A percentile compares a stretch with the other conserved stretches of the same genome.
These are phyloP conservation scores for Nyctalus aviator DNA, from an alignment of 2,797 vertebrate genomes.

Conservation along the genomic window DNA sequence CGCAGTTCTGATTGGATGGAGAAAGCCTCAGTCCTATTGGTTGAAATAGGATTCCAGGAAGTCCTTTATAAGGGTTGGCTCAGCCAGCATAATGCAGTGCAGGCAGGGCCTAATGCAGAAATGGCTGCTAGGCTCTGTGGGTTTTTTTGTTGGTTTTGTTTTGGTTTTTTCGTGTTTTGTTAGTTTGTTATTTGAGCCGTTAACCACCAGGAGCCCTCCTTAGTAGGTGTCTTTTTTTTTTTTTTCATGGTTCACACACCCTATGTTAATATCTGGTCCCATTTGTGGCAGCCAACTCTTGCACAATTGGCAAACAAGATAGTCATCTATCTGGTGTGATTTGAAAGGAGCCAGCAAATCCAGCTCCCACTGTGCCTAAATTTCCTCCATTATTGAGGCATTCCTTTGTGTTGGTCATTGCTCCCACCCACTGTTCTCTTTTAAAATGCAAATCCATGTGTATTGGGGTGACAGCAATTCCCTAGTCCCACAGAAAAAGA, in stretches of 20 bases:
- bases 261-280: slow-evolving; percentile 30
- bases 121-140: neutral
- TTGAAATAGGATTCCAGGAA: neutral
- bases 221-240: neutral
- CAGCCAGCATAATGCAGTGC: neutral
- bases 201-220: neutral
- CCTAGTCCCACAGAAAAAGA: neutral
- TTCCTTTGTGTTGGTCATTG: slow-evolving; percentile 60
- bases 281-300: slow-evolving; percentile 25
- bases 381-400: slow-evolving; percentile 37
- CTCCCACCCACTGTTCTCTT: slow-evolving; percentile 48
- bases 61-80: neutral
- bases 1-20: neutral
- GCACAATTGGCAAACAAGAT: slow-evolving; percentile 29
- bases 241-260: neutral
- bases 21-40: neutral
- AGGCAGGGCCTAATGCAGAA: neutral
- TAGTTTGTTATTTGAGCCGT: neutral
- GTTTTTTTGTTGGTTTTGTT: neutral
- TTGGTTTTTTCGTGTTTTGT: neutral
- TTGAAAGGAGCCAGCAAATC: slow-evolving; percentile 64
- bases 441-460: slow-evolving; percentile 71
- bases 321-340: slow-evolving; percentile 65
- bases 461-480: slow-evolving; percentile 29
- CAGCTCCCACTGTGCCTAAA: slow-evolving; percentile 54